Conservation (phyloP, 1,140 invertebrate genomes). For the Tetragonula clypearis region DNA sequence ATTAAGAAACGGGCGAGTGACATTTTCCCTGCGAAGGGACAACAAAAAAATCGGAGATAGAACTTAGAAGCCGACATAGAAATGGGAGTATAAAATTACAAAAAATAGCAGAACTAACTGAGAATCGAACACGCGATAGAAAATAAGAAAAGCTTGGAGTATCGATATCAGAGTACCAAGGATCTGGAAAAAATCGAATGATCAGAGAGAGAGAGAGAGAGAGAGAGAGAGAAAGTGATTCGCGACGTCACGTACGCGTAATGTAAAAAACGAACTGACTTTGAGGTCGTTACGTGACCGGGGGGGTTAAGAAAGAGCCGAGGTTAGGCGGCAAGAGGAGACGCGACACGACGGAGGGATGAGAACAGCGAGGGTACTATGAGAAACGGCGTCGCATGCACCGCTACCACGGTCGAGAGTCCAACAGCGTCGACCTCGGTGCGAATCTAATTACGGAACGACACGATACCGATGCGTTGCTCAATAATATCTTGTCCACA, state of each 20-base stretch:
- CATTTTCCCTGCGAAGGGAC: neutral
- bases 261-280: constrained; percentile 4
- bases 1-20: neutral
- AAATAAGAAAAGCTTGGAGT: too few species aligned
- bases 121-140: too few species aligned
- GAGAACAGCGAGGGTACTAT: neutral
- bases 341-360: too few species aligned
- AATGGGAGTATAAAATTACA: neutral
- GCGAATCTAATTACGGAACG: constrained; percentile 69
- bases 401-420: constrained; percentile 27
- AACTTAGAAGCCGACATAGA: too few species aligned
- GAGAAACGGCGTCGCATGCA: neutral
- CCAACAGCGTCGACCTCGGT: constrained; percentile 32
- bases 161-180: too few species aligned
- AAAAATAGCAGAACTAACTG: too few species aligned
- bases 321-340: too few species aligned
- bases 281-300: constrained; percentile 45
- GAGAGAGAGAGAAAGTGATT: too few species aligned
- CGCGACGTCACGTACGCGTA: neutral
- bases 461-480: constrained; percentile 69
- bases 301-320: neutral
- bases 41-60: neutral
- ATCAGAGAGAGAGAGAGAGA: too few species aligned
- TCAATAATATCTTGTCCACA: constrained; percentile 63
- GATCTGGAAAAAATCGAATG: neutral